A percentile compares a stretch with the other conserved stretches of the same genome.
These are phyloP conservation scores for Spongilla lacustris DNA, from an alignment of 37 sponge, comb jelly and placozoan genomes.

Conservation along the genomic window DNA sequence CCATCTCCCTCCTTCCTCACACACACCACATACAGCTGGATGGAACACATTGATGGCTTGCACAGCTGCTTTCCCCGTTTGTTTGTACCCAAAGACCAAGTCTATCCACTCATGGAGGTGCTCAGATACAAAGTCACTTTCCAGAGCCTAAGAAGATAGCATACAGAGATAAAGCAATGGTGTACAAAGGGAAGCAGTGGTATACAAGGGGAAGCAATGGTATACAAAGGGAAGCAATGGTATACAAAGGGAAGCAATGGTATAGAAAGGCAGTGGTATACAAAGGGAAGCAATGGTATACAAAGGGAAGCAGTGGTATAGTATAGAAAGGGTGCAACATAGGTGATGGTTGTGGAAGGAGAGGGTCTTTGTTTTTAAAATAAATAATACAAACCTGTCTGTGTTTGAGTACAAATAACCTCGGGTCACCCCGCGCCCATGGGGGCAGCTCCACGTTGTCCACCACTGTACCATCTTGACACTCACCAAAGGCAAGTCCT, in stretches of 20 bases:
- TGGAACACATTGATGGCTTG: conserved; percentile 98
- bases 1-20: not conserved
- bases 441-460: conserved; percentile 90
- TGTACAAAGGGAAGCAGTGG: not conserved
- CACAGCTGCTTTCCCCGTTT: conserved; percentile 88
- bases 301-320: no score
- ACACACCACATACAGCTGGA: conserved; percentile 80
- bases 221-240: not conserved
- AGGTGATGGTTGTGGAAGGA: no score
- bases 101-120: conserved; percentile 97
- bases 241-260: no score
- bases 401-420: conserved; percentile 91
- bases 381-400: conserved; percentile 87
- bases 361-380: no score
- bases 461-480: conserved; percentile 85
- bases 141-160: conserved; percentile 90
- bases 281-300: no score
- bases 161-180: not conserved
- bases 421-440: conserved; percentile 81
- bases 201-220: not conserved
- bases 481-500: conserved; percentile 91
- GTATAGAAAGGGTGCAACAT: no score
- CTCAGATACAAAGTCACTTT: conserved; percentile 91
- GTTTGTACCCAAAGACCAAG: conserved; percentile 97
- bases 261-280: no score